These are phyloP conservation scores for Scalopus aquaticus DNA, from an alignment of 2,113 vertebrate genomes.

Conservation along the genomic window DNA sequence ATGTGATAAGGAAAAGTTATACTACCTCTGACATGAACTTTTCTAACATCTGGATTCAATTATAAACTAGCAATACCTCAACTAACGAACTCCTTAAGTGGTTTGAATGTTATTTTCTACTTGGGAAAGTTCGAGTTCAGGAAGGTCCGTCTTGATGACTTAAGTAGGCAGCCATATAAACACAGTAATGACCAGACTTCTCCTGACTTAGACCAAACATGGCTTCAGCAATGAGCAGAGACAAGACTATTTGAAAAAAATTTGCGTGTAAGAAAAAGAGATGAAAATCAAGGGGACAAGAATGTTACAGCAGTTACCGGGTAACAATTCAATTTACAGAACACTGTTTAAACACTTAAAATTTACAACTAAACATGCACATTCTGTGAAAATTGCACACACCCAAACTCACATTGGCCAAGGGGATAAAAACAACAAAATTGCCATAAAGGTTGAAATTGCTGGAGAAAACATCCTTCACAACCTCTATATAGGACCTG, in stretches of 20 bases:
- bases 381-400: not conserved
- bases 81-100: slow-evolving; percentile 24
- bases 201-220: not conserved
- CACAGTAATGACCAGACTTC: not conserved
- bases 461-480: not conserved
- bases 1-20: slow-evolving; percentile 51
- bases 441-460: not conserved
- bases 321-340: not conserved
- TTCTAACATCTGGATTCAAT: slow-evolving; percentile 47
- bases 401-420: not conserved
- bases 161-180: not conserved
- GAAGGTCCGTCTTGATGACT: not conserved
- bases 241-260: not conserved
- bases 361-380: not conserved
- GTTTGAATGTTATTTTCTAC: slow-evolving; percentile 8
- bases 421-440: slow-evolving; percentile 14
- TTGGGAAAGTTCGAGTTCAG: slow-evolving; percentile 15
- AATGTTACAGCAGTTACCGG: not conserved
- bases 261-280: not conserved
- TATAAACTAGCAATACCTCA: slow-evolving; percentile 56
- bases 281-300: not conserved
- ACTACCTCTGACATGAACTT: not conserved
- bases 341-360: not conserved
- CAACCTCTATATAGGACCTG: not conserved
- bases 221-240: rapidly evolving